Base-by-base conservation (phyloP, 2,888 invertebrate genomes). In the Stomorhina lunata region DNA sequence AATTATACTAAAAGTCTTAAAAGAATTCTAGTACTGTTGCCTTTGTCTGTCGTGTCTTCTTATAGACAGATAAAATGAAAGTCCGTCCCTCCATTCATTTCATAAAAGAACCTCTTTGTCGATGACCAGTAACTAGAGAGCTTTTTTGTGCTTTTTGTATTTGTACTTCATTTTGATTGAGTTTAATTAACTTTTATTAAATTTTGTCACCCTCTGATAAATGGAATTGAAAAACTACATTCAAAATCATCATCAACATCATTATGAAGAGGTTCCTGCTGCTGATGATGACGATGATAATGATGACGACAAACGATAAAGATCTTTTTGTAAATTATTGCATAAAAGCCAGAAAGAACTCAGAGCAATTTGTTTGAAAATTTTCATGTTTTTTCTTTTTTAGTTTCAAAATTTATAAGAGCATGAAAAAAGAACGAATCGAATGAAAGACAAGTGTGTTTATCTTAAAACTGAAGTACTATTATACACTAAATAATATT, bases 141-240 rank as follows among this genome's bases (percentile, higher is more conserved):
- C 17, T 17, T 27, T 1, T 27, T 4, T 48, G 1, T 32, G 22
- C n/a, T 22, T 22, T 20, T 22, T 20, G n/a, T 10, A 50, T 57
- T 12, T 43, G 10, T 65, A 27, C 29, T 53, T 32, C 43, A 25
- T 43, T 89, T 90, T 90, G 89, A 91, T 90, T 91, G 90, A 88
- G 89, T 89, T 90, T 90, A 90, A 90, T 91, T 90, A 90, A 90
- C 87, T 89, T 90, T 91, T 89, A 90, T 90, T 90, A 90, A 88
- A 88, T 89, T 90, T 90, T 90, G 89, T 89, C 90, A 89, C 89
- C 89, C 89, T 86, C 86, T 37, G 53, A 40, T 57, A 77, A 77
- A 65, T 63, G 37, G 55, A 69, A 55, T 66, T 45, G 43, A 48
- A 66, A 72, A 71, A 66, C 17, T 57, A 68, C 71, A 68, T 61